Evolutionary conservation across 2,797 vertebrate genomes (phyloP), one percentile per base, ranked within the genome.

Genomic region (Botia kubotai): DNA sequence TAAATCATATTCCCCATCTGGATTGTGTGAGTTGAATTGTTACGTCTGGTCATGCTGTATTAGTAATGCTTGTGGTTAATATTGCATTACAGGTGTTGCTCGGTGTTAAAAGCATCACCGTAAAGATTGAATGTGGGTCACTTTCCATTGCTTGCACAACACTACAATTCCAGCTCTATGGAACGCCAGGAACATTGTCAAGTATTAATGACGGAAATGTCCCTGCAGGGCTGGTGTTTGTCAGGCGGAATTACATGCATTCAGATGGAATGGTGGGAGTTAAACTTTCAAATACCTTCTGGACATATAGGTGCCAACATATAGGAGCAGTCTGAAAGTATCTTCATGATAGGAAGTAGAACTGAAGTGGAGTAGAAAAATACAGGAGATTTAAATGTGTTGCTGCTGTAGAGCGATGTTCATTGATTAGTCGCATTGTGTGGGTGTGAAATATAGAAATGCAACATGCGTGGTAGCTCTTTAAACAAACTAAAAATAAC

Each of bases 171-270:
- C 86, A 87, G 83, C 39, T 86, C 89, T 86, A 87, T 84, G 90
- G 90, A 88, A 92, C 68, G 88, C 84, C 86, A 88, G 88, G 88
- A 89, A 91, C 86, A 87, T 92, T 92, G 91, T 94, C 90, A 94
- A 94, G 92, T 93, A 94, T 94, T 94, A 93, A 94, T 94, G 93
- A 94, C 91, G 91, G 83, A 89, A 92, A 89, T 53, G 87, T 93
- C 91, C 92, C 91, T 87, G 82, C 83, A 88, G 88, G 90, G 84
- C 84, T 85, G 79, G 85, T 91, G 93, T 94, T 94, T 93, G 92
- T 94, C 92, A 92, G 91, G 92, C 88, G 89, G 91, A 93, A 94
- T 93, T 90, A 93, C 90, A 92, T 92, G 94, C 89, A 89, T 93
- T 90, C 90, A 90, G 87, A 90, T 78, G 87, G 88, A 93, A 93